Conservation (phyloP, 2,888 invertebrate genomes). For the Hetaerina titia region DNA sequence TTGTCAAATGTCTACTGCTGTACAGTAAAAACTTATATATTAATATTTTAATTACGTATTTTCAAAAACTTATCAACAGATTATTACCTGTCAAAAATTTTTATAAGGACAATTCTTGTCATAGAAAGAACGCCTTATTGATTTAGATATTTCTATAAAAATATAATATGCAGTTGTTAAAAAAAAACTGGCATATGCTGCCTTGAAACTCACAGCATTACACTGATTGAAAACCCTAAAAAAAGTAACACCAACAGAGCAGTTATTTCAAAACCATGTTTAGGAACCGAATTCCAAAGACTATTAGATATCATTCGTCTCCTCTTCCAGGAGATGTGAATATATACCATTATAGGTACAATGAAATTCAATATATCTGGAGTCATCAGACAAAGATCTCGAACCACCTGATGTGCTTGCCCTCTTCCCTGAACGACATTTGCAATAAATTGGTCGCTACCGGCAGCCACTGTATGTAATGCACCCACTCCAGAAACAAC, state of each 20-base stretch:
- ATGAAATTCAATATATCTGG: slow-evolving; percentile 83
- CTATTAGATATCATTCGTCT: background rate
- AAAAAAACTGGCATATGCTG: background rate
- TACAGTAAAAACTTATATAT: background rate
- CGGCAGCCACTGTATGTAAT: slow-evolving; percentile 82
- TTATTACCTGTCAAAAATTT: background rate
- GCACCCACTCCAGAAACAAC: slow-evolving; percentile 80
- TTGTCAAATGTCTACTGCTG: background rate
- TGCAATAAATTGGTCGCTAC: slow-evolving; percentile 83
- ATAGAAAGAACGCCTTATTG: background rate
- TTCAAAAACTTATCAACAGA: background rate
- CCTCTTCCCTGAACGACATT: slow-evolving; percentile 84
- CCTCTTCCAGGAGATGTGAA: slow-evolving; percentile 35
- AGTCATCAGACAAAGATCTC: slow-evolving; percentile 84
- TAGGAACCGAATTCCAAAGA: background rate
- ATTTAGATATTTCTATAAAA: background rate
- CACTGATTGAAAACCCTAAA: background rate
- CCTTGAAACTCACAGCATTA: background rate
- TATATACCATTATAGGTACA: slow-evolving; percentile 76
- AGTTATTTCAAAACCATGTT: slow-evolving; percentile 25
- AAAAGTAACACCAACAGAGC: slow-evolving; percentile 27
- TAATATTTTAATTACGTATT: background rate
- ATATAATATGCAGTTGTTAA: background rate
- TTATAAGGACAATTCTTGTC: background rate
- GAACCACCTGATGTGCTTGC: slow-evolving; percentile 82